Base-by-base conservation (phyloP, 2,888 invertebrate species). In the Melanchra persicariae region DNA sequence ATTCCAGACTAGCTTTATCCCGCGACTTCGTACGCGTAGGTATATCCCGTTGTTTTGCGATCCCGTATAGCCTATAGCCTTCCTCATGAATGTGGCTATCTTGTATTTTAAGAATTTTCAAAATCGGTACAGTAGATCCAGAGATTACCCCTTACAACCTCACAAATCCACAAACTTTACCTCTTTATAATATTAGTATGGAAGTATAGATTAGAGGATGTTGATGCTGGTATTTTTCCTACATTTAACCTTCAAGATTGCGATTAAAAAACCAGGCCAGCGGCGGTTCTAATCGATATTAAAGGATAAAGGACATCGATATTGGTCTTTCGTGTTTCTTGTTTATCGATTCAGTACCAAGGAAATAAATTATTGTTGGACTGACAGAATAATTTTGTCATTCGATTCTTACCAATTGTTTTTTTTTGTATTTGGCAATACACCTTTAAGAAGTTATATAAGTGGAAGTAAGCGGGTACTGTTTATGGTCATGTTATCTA, bases 161-260 rank as follows among this genome's bases (percentile, higher is more conserved):
- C n/a, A n/a, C n/a, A n/a, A n/a, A n/a, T n/a, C n/a, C n/a, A n/a
- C n/a, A n/a, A n/a, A n/a, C n/a, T n/a, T n/a, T n/a, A n/a, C n/a
- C n/a, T n/a, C n/a, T n/a, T n/a, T n/a, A n/a, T n/a, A n/a, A n/a
- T n/a, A n/a, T n/a, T n/a, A n/a, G n/a, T n/a, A n/a, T n/a, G n/a
- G n/a, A 12, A 34, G 15, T 30, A 5, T 37, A 40, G 17, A 30
- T 12, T 22, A 7, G 8, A 54, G 5, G 19, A 34, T 19, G 15
- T 55, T 40, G n/a, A 51, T 26, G 3, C n/a, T 34, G 37, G 7
- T 1, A n/a, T 6, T 64, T 69, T 69, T 59, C 52, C 58, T 54
- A 40, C 2, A 24, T 17, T 4, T 8, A 43, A 63, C 59, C 54
- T 75, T 55, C 19, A 34, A 70, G 43, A 52, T 24, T 6, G 6